Conservation (phyloP, 2,797 vertebrate genomes). For the Huso huso region DNA sequence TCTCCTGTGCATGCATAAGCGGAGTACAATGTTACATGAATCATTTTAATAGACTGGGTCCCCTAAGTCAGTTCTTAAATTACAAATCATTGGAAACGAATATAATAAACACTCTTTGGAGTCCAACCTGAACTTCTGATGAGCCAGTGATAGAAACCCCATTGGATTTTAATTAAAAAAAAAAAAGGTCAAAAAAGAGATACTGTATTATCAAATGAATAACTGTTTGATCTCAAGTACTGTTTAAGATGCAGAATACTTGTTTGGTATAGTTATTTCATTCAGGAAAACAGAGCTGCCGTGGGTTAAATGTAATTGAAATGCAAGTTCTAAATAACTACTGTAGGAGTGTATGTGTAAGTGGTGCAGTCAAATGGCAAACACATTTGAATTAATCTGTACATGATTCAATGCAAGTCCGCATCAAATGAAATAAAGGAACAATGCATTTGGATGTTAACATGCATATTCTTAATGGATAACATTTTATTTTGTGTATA, state of each 20-base stretch:
- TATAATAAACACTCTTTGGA: slow-evolving; percentile 54
- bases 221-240: slow-evolving; percentile 29
- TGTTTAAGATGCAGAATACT: slow-evolving; percentile 2
- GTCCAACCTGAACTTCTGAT: slow-evolving; percentile 51
- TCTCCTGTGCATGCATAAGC: slow-evolving; percentile 83
- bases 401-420: slow-evolving; percentile 2
- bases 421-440: slow-evolving; percentile 4
- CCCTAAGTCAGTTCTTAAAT: slow-evolving; percentile 82
- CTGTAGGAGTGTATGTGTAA: background rate
- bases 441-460: background rate
- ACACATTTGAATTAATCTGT: slow-evolving; percentile 5
- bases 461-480: background rate
- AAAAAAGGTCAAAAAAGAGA: slow-evolving; percentile 25
- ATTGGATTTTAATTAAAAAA: slow-evolving; percentile 22
- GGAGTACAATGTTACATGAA: slow-evolving; percentile 85
- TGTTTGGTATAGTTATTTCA: background rate
- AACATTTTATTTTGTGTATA: background rate
- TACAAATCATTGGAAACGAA: slow-evolving; percentile 73
- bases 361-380: slow-evolving; percentile 4
- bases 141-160: slow-evolving; percentile 41
- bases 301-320: background rate
- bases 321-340: background rate
- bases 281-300: background rate
- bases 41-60: slow-evolving; percentile 91
- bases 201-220: slow-evolving; percentile 25